Percentiles rank a stretch among this genome's conserved stretches.
Evolutionary conservation across 1,140 invertebrate genomes (phyloP).

Genomic region (Andricus grossulariae): DNA sequence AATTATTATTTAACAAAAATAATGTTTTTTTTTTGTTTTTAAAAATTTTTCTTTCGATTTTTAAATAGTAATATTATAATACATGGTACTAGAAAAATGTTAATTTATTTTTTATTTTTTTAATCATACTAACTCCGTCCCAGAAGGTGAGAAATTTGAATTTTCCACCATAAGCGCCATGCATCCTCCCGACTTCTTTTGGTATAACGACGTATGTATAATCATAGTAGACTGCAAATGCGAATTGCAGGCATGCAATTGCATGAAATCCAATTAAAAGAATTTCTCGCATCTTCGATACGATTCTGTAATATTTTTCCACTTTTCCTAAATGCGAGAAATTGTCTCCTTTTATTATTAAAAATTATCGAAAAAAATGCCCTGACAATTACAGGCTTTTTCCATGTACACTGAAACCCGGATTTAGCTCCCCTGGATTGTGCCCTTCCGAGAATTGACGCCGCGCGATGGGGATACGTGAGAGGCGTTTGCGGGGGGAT

Average conservation of each 20-base stretch:
- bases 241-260: slow-evolving; percentile 81
- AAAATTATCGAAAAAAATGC: too few species aligned
- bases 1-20: too few species aligned
- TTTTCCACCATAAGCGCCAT: slow-evolving; percentile 82
- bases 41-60: too few species aligned
- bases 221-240: slow-evolving; percentile 85
- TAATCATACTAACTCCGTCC: slow-evolving; percentile 84
- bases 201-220: slow-evolving; percentile 82
- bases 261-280: slow-evolving; percentile 80
- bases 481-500: too few species aligned
- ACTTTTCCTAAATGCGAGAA: background rate
- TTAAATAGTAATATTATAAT: background rate
- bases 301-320: background rate
- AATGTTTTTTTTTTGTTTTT: too few species aligned
- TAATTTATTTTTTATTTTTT: slow-evolving; percentile 27
- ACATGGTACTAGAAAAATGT: background rate
- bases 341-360: background rate
- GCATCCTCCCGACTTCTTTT: slow-evolving; percentile 66
- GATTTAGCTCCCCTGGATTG: too few species aligned
- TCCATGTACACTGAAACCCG: too few species aligned
- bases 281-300: slow-evolving; percentile 62
- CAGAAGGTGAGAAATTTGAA: slow-evolving; percentile 92
- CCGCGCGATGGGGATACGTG: too few species aligned
- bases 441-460: too few species aligned
- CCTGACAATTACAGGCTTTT: too few species aligned